Evolutionary conservation across 1,140 invertebrate species (phyloP).

Genomic region (Drosophila auraria): DNA sequence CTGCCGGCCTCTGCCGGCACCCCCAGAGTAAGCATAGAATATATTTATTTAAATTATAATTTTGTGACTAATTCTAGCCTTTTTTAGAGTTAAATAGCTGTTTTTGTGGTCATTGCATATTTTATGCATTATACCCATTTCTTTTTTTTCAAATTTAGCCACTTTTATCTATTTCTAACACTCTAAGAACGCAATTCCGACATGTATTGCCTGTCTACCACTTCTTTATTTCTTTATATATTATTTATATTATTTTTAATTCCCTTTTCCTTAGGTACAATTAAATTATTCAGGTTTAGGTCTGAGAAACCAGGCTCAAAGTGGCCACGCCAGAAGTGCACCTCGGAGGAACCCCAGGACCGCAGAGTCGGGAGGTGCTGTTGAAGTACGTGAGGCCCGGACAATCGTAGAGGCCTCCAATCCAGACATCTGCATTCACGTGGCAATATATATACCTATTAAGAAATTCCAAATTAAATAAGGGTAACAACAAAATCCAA

Average conservation of each 20-base stretch:
- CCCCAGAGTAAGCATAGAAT: too few relatives aligned
- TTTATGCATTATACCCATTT: too few relatives aligned
- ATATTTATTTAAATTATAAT: too few relatives aligned
- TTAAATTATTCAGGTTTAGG: too few relatives aligned
- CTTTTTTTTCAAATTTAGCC: too few relatives aligned
- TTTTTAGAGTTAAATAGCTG: too few relatives aligned
- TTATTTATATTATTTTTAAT: background rate
- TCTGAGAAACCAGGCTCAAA: conserved; percentile 12
- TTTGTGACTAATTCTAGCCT: too few relatives aligned
- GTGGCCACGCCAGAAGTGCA: conserved; percentile 26
- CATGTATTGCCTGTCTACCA: too few relatives aligned
- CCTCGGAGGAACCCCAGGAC: conserved; percentile 27
- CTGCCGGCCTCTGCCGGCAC: too few relatives aligned
- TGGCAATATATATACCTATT: conserved; percentile 46
- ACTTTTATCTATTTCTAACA: too few relatives aligned
- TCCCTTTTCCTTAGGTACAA: background rate
- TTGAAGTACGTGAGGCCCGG: conserved; percentile 58
- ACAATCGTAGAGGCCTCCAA: conserved; percentile 41
- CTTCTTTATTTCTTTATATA: background rate
- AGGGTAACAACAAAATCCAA: rapidly evolving
- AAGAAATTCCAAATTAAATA: background rate
- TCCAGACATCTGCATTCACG: conserved; percentile 2
- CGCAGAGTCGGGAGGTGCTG: conserved; percentile 21
- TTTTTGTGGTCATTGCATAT: too few relatives aligned
- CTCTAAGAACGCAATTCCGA: too few relatives aligned